Evolutionary conservation across 2,797 vertebrate species (phyloP).

Genomic region (Sebastes paucispinis): DNA sequence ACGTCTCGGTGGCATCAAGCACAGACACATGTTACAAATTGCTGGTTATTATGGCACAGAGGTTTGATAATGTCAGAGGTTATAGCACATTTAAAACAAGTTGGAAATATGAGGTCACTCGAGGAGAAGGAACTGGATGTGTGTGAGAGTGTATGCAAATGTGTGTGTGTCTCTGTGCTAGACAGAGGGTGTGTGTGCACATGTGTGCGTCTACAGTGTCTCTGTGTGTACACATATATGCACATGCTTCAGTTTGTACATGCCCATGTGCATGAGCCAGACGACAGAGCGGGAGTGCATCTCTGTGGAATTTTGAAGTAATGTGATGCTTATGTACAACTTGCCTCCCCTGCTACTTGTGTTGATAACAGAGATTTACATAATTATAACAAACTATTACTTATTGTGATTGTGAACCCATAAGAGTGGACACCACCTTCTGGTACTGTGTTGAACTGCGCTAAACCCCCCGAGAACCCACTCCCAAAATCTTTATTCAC

Average conservation of each 20-base stretch:
- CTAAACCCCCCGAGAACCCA: slow-evolving; percentile 21
- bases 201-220: slow-evolving; percentile 43
- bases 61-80: not conserved
- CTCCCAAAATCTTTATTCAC: slow-evolving; percentile 32
- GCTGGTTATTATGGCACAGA: slow-evolving; percentile 42
- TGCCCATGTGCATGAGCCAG: slow-evolving; percentile 63
- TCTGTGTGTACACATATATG: slow-evolving; percentile 60
- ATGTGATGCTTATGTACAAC: slow-evolving; percentile 71
- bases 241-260: slow-evolving; percentile 61
- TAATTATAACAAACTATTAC: slow-evolving; percentile 75
- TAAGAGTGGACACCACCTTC: slow-evolving; percentile 70
- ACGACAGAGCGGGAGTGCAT: slow-evolving; percentile 34
- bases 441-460: slow-evolving; percentile 76
- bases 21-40: slow-evolving; percentile 47
- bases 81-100: slow-evolving; percentile 3
- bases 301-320: slow-evolving; percentile 59
- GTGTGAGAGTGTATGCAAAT: not conserved
- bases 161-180: not conserved
- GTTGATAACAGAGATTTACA: slow-evolving; percentile 77
- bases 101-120: slow-evolving; percentile 5
- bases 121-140: slow-evolving; percentile 8
- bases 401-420: slow-evolving; percentile 78
- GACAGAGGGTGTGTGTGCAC: not conserved
- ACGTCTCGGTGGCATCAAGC: slow-evolving; percentile 44
- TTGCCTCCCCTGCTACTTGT: slow-evolving; percentile 72